Percentiles rank a stretch among this genome's conserved stretches.
phyloP scores from a whole-genome alignment of 2,888 invertebrate genomes.

The Pheosia tremula region DNA sequence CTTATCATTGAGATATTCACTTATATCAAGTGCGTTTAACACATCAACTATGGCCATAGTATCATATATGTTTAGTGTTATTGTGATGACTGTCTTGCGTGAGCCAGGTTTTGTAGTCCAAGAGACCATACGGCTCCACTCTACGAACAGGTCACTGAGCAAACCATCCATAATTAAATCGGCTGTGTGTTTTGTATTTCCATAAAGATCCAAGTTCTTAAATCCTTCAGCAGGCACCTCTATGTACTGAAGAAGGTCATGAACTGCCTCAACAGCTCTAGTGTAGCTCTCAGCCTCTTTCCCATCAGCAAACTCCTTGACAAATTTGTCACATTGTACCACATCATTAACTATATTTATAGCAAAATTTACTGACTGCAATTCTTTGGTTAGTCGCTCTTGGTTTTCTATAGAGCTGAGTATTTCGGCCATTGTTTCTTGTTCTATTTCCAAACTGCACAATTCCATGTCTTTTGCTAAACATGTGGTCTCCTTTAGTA shows the following conservation, averaged over 20 bases:
- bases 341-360: constrained; percentile 73
- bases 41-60: constrained; percentile 56
- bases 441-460: constrained; percentile 85
- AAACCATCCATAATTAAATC: constrained; percentile 72
- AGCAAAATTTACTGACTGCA: constrained; percentile 85
- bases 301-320: constrained; percentile 67
- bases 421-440: constrained; percentile 85
- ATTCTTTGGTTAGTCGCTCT: constrained; percentile 78
- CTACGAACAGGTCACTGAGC: constrained; percentile 67
- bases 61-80: constrained; percentile 66
- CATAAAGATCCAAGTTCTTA: constrained; percentile 78
- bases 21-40: constrained; percentile 67
- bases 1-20: constrained; percentile 70
- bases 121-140: constrained; percentile 79
- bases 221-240: constrained; percentile 78
- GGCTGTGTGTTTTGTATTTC: constrained; percentile 74
- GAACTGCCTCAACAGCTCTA: constrained; percentile 79
- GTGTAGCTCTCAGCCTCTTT: constrained; percentile 61
- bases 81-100: constrained; percentile 58
- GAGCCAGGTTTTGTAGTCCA: constrained; percentile 57
- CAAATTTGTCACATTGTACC: constrained; percentile 60
- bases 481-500: constrained; percentile 63
- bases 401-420: constrained; percentile 85
- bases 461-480: constrained; percentile 81
- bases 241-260: constrained; percentile 71